Evolutionary conservation across 1,140 invertebrate species (phyloP), one percentile per base, ranked within the genome.

Genomic region (Neotoxoptera formosana): DNA sequence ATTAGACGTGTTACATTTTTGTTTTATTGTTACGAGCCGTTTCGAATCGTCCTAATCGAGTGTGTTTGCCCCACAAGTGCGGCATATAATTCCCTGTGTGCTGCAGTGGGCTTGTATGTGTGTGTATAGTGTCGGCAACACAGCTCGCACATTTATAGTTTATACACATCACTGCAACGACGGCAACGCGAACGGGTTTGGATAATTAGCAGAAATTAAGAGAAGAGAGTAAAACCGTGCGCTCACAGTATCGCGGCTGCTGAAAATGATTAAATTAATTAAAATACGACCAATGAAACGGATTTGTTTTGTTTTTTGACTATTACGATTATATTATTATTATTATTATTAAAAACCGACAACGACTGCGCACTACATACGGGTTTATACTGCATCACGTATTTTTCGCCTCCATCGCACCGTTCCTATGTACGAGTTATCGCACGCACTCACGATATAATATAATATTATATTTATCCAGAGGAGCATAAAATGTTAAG

Each of bases 1-100:
- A 90, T 90, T 90, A 90, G 88, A 60, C 53, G 53, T 90, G 53
- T 90, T 90, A 90, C 53, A 90, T 90, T 90, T 90, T 90, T 90
- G 88, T 90, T 60, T 90, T 90, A 90, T 90, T 90, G 88, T 90
- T 90, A 41, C 88, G 88, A 56, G 53, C 51, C 53, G 88, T 90
- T 60, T 90, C 88, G 53, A 60, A 90, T 60, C 88, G 23, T 90
- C 53, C 88, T 60, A 45, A 90, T 90, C 88, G 88, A 87, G 47
- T 51, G 86, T 48, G 47, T 87, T 87, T 87, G 86, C 45, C 86
- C 86, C 30, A 14, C 30, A 30, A 86, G 84, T 86, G 11, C 14
- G 11, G 41, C 25, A 14, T 30, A 47, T 47, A 47, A 86, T 41
- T 41, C 45, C 25, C 25, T 7, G 11, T 45, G n/a, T 67, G 4